Base-by-base conservation (phyloP, 2,113 vertebrate genomes). In the Erpornis zantholeuca region DNA sequence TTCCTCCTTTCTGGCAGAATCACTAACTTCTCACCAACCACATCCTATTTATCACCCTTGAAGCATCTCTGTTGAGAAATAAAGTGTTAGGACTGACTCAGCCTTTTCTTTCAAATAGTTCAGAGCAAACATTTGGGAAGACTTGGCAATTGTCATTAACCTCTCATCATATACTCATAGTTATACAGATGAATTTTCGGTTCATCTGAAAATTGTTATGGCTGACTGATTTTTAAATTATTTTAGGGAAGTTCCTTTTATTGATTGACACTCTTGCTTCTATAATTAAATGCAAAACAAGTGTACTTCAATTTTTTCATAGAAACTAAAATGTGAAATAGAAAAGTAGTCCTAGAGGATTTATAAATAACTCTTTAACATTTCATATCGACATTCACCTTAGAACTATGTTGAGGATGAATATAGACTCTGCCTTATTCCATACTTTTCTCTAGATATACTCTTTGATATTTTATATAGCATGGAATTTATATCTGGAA, bases 41-140 rank as follows among this genome's bases (percentile, higher is more conserved):
- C 95, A 96, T 97, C 95, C 94, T 97, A 92, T 97, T 96, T 97
- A 95, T 97, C 94, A 97, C 86, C 60, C 86, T 64, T 88, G 93
- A 97, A 96, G 54, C 78, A 97, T 97, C 80, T 95, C 81, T 69
- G 65, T 90, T 96, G 93, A 94, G 94, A 97, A 96, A 96, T 86
- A 71, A 76, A 96, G 53, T 73, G 82, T 84, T 76, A 92, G 86
- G 82, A 66, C 60, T 93, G 97, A 94, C 84, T 96, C 92, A 94
- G 93, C 71, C 36, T 84, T 90, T 82, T 88, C 68, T 87, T 93
- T 96, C 85, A 80, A 57, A 49, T 24, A 60, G 54, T 87, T 91
- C 20, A 86, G 75, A 90, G 68, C 53, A 95, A 92, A 70, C 53
- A 19, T 88, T 95, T 73, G 49, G 54, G 52, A 59, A 87, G 44